phyloP scores from a whole-genome alignment of 2,113 vertebrate species.

The Marcusenius ussheri region DNA sequence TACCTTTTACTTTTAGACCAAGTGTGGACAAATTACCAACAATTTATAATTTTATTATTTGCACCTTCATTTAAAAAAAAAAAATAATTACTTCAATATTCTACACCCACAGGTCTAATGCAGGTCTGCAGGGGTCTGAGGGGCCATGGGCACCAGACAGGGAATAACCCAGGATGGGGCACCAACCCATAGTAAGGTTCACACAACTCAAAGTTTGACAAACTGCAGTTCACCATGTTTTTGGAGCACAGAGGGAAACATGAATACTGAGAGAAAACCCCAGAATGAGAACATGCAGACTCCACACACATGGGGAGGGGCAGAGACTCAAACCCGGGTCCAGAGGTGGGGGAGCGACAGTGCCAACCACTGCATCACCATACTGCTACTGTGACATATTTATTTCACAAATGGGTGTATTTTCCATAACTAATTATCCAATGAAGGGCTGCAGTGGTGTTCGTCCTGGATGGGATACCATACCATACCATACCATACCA shows the following conservation, averaged over 20 bases:
- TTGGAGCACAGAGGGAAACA: not conserved
- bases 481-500: not conserved
- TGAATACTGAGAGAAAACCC: not conserved
- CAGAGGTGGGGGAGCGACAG: not conserved
- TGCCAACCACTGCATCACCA: not conserved
- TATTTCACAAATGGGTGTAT: not conserved
- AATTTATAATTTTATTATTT: not conserved
- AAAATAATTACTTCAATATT: not conserved
- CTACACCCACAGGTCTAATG: not conserved
- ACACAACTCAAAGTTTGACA: not conserved
- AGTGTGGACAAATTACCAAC: not conserved
- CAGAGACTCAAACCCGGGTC: not conserved
- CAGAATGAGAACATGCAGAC: not conserved
- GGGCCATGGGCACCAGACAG: not conserved
- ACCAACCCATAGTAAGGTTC: not conserved
- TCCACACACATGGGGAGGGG: not conserved
- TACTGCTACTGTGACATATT: not conserved
- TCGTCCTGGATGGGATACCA: not conserved
- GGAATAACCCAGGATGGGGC: not conserved
- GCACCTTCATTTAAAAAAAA: not conserved
- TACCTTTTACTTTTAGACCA: not conserved
- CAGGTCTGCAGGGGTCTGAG: not conserved
- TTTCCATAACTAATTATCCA: not conserved
- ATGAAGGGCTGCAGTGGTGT: not conserved
- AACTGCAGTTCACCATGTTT: not conserved